Base-by-base conservation (phyloP, 2,797 vertebrate genomes). In the Echeneis naucrates region DNA sequence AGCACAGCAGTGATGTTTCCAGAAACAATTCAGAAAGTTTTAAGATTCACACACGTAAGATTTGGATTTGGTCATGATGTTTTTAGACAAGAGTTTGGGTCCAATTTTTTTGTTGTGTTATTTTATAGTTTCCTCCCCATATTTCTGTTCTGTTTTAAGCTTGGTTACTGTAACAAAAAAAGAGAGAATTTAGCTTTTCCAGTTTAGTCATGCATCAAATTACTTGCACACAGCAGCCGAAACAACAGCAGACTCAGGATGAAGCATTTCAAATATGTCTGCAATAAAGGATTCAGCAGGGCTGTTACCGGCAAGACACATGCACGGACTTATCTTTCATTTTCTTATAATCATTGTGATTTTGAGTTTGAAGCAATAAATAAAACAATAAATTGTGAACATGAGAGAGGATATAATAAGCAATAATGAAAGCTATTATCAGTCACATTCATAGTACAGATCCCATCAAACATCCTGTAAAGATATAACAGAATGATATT, bases 211-310 rank as follows among this genome's bases (percentile, higher is more conserved):
- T 89, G 90, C 78, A 80, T 80, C 77, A 79, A 73, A 86, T 84
- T 69, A 77, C 72, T 84, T 72, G 54, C 67, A 72, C 57, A 52
- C 77, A 65, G 72, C 83, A 90, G 77, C 83, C 78, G 86, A 88
- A 90, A 87, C 75, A 88, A 84, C 72, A 78, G 77, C 72, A 75
- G 47, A 75, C 69, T 77, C 51, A 35, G 70, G 83, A 83, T 48
- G 47, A 93, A 88, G 80, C 80, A 91, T 91, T 83, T 91, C 21
- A 91, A 84, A 80, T 80, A 92, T 92, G 83, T 84, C 51, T 71
- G 40, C 56, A 80, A 83, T 74, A 71, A 83, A 83, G 75, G 71
- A 72, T 55, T 84, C 81, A 71, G 52, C 62, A 64, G 57, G 71
- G 54, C 70, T 71, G 71, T 16, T 57, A 56, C 60, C 80, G 68